Evolutionary conservation across 1,140 invertebrate genomes (phyloP).

Genomic region (Drosophila lini): DNA sequence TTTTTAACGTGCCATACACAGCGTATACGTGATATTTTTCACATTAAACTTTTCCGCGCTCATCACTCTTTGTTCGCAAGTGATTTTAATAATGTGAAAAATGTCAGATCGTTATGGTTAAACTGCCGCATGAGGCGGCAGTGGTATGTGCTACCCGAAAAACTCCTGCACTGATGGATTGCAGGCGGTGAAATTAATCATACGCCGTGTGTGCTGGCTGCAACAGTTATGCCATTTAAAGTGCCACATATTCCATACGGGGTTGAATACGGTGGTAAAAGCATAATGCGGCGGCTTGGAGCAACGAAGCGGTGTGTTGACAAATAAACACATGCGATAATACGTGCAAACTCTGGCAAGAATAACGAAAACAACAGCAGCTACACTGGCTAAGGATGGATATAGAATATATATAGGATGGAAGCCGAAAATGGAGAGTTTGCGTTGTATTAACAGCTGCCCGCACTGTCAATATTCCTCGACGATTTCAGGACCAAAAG

Average conservation of each 20-base stretch:
- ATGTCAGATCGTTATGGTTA: constrained; percentile 59
- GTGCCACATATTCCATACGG: constrained; percentile 7
- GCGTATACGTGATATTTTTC: constrained; percentile 59
- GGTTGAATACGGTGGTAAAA: not conserved
- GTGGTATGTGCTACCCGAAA: constrained; percentile 25
- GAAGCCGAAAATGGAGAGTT: constrained; percentile 38
- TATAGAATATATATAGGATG: constrained; percentile 2
- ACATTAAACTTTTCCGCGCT: constrained; percentile 52
- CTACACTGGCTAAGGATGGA: constrained; percentile 9
- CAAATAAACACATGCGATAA: constrained; percentile 76
- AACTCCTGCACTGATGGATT: constrained; percentile 51
- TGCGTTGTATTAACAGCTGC: constrained; percentile 63
- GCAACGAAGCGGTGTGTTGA: constrained; percentile 44
- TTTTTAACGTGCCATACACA: constrained; percentile 42
- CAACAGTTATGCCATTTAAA: constrained; percentile 59
- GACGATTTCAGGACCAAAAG: constrained; percentile 7
- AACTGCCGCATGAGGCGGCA: constrained; percentile 54
- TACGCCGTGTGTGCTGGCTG: constrained; percentile 52
- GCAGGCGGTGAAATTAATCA: constrained; percentile 67
- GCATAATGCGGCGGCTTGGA: constrained; percentile 7
- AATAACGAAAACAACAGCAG: constrained; percentile 35
- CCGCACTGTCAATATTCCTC: constrained; percentile 63
- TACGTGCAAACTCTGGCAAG: constrained; percentile 68
- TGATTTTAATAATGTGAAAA: constrained; percentile 80
- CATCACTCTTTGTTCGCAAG: constrained; percentile 40